phyloP scores from a whole-genome alignment of 1,140 invertebrate genomes.

The Drosophila orena region DNA sequence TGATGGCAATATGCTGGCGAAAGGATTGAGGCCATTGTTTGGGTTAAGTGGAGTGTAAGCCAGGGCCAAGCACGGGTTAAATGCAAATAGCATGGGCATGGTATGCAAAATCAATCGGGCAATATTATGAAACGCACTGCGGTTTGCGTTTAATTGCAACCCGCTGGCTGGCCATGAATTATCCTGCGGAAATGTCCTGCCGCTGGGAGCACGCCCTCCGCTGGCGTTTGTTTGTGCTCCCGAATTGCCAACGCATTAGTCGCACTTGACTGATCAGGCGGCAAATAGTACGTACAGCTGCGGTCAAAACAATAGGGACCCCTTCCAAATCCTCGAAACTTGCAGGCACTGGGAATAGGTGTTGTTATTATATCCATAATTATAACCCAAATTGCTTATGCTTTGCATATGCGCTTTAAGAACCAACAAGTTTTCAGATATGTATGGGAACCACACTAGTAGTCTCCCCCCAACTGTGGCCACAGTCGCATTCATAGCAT shows the following conservation, averaged over 20 bases:
- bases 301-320: conserved; percentile 19
- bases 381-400: background rate
- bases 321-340: background rate
- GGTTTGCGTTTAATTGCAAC: conserved; percentile 79
- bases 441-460: conserved; percentile 5
- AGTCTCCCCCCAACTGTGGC: conserved; percentile 14
- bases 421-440: too few relatives aligned
- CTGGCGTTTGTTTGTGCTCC: conserved; percentile 71
- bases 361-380: background rate
- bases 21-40: conserved; percentile 66
- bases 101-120: conserved; percentile 36
- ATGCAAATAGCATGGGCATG: conserved; percentile 9
- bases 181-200: conserved; percentile 68
- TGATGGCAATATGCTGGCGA: conserved; percentile 69
- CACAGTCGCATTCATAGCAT: background rate
- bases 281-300: conserved; percentile 11
- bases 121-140: conserved; percentile 39
- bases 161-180: conserved; percentile 71
- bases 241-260: conserved; percentile 60
- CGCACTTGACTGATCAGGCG: conserved; percentile 46
- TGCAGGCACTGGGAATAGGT: background rate
- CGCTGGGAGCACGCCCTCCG: conserved; percentile 75
- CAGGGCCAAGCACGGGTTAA: conserved; percentile 67
- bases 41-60: conserved; percentile 54
- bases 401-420: background rate